Percentiles rank a stretch among this genome's conserved stretches.
Conservation (phyloP, 2,797 vertebrate genomes). For the Valencia hispanica region DNA sequence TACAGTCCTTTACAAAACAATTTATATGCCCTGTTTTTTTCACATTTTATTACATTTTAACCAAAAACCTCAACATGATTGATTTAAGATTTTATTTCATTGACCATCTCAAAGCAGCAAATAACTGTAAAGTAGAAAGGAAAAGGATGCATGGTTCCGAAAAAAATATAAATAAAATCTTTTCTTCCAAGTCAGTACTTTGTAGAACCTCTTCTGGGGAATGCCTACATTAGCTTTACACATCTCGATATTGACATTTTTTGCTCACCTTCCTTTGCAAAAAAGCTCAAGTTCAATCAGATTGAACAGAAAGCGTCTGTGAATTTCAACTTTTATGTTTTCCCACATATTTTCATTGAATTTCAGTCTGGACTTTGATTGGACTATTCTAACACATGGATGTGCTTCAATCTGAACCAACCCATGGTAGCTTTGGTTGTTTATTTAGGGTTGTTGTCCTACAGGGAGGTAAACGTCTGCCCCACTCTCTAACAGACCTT, state of each 20-base stretch:
- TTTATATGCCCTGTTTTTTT: too few relatives aligned
- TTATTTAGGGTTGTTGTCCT: background rate
- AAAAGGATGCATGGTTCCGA: background rate
- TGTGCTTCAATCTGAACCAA: background rate
- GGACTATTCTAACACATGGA: background rate
- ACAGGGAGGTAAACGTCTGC: background rate
- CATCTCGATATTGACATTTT: background rate
- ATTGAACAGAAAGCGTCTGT: background rate
- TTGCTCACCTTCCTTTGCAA: background rate
- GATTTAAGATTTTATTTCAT: background rate
- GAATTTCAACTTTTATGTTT: background rate
- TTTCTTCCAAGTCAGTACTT: background rate
- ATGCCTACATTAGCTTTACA: too few relatives aligned
- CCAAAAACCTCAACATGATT: background rate
- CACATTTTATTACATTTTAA: too few relatives aligned
- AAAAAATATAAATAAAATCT: background rate
- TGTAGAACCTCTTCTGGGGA: background rate
- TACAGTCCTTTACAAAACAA: background rate
- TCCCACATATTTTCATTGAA: background rate
- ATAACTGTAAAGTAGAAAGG: background rate
- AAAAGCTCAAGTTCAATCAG: background rate
- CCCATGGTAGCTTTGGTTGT: background rate
- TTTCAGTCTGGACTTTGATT: background rate
- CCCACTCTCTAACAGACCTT: too few relatives aligned
- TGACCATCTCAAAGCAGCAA: background rate